A percentile compares a stretch with the other conserved stretches of the same genome.
Conservation (phyloP, 2,113 vertebrate genomes). For the Phodopus roborovskii region DNA sequence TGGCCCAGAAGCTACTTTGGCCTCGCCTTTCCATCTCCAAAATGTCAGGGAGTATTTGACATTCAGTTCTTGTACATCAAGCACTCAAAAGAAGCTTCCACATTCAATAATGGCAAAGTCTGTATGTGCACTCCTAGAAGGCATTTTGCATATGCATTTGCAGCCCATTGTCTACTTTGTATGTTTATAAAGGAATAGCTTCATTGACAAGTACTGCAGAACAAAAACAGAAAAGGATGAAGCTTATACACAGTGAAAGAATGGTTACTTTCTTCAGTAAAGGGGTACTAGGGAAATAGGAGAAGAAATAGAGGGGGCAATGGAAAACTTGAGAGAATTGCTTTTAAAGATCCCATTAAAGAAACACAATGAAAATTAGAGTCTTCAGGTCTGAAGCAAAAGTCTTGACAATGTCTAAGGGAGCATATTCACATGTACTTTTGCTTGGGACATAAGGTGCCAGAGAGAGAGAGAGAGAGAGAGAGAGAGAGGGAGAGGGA, state of each 20-base stretch:
- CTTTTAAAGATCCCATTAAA: conserved; percentile 41
- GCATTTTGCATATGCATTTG: not conserved
- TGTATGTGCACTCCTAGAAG: not conserved
- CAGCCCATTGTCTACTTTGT: not conserved
- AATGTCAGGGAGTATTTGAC: conserved; percentile 18
- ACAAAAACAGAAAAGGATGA: not conserved
- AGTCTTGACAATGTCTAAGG: conserved; percentile 69
- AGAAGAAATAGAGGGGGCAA: conserved; percentile 6
- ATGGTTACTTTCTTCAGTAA: not conserved
- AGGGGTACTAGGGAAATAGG: not conserved
- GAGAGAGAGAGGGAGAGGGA: not conserved
- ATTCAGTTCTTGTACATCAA: not conserved
- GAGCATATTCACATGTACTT: conserved; percentile 64
- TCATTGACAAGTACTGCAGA: not conserved
- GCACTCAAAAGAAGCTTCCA: not conserved
- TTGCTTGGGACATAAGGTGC: conserved; percentile 56
- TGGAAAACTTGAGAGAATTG: not conserved
- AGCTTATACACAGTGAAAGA: not conserved
- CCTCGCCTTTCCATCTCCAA: fast-evolving
- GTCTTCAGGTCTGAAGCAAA: conserved; percentile 18
- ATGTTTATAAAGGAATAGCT: not conserved
- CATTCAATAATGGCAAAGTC: not conserved
- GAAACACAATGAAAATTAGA: conserved; percentile 25
- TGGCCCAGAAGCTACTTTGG: not conserved
- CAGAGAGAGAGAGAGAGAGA: not conserved